These are phyloP conservation scores for Hydra vulgaris DNA, from an alignment of 30 jellyfish, hydroid and myxozoan species.

Conservation along the genomic window DNA sequence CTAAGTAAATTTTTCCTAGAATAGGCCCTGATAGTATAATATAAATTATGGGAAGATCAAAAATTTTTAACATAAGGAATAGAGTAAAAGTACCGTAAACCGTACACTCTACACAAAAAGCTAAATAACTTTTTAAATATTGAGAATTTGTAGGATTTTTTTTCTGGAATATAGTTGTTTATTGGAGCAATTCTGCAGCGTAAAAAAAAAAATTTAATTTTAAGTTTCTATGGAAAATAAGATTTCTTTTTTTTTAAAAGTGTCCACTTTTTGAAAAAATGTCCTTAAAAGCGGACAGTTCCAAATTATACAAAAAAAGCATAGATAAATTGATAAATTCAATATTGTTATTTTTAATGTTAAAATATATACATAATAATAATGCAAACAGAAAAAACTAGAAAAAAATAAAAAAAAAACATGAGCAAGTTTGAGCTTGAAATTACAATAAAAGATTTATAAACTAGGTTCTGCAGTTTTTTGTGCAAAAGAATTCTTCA, in stretches of 20 bases:
- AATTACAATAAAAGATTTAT: too few relatives aligned
- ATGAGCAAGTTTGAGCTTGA: not conserved
- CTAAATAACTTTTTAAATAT: not conserved
- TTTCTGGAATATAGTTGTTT: not conserved
- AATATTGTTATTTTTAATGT: too few relatives aligned
- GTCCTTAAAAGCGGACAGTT: not conserved
- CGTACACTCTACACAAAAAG: not conserved
- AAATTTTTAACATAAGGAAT: too few relatives aligned
- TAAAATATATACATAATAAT: not conserved
- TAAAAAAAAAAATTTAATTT: too few relatives aligned
- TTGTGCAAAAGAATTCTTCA: not conserved
- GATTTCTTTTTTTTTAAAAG: not conserved
- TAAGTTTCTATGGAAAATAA: not conserved
- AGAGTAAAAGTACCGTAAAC: not conserved
- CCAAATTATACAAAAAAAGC: not conserved
- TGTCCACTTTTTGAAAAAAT: not conserved
- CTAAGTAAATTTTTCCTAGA: too few relatives aligned
- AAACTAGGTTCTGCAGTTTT: not conserved
- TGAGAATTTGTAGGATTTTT: not conserved
- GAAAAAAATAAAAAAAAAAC: not conserved
- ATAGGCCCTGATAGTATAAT: too few relatives aligned
- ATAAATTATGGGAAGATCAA: too few relatives aligned
- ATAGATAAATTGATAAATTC: not conserved
- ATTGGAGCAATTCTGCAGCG: not conserved
- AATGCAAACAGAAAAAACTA: not conserved